These are phyloP conservation scores for Drosophila ohnishii DNA, from an alignment of 1,140 invertebrate species.

Conservation along the genomic window DNA sequence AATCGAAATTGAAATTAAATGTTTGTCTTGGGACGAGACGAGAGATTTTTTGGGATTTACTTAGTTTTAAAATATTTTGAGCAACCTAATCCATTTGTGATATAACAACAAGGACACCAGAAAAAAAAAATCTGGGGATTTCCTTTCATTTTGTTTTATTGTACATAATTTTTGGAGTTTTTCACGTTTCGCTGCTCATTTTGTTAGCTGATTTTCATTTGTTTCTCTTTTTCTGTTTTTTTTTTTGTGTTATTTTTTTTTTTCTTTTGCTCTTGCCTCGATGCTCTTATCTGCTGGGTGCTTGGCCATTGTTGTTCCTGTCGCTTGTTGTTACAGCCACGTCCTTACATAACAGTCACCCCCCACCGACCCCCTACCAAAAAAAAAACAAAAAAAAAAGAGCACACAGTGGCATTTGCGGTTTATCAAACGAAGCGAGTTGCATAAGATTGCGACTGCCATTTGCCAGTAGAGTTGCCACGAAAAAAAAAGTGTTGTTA, in stretches of 20 bases:
- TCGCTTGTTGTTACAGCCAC: conserved; percentile 43
- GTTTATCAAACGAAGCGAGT: conserved; percentile 51
- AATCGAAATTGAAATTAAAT: not conserved
- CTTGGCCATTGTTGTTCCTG: conserved; percentile 37
- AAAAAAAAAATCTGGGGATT: not conserved
- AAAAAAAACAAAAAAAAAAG: conserved; percentile 4
- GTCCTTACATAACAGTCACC: conserved; percentile 33
- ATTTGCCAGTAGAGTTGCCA: conserved; percentile 15
- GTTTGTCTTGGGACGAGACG: no score
- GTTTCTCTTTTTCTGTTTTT: conserved; percentile 2
- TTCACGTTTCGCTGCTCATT: conserved; percentile 50
- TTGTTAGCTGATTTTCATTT: conserved; percentile 13
- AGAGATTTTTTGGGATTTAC: not conserved
- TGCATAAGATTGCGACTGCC: conserved; percentile 44
- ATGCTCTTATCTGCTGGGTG: conserved; percentile 42
- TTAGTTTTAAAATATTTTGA: not conserved
- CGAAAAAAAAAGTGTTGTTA: conserved; percentile 24
- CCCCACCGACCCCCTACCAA: not conserved
- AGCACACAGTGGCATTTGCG: conserved; percentile 32
- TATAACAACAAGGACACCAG: not conserved
- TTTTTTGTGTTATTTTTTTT: conserved; percentile 10
- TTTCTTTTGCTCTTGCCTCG: not conserved
- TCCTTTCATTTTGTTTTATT: conserved; percentile 12
- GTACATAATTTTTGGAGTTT: conserved; percentile 48
- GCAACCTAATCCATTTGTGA: not conserved